Base-by-base conservation (phyloP, 2,888 invertebrate species). In the Apeira syringaria region DNA sequence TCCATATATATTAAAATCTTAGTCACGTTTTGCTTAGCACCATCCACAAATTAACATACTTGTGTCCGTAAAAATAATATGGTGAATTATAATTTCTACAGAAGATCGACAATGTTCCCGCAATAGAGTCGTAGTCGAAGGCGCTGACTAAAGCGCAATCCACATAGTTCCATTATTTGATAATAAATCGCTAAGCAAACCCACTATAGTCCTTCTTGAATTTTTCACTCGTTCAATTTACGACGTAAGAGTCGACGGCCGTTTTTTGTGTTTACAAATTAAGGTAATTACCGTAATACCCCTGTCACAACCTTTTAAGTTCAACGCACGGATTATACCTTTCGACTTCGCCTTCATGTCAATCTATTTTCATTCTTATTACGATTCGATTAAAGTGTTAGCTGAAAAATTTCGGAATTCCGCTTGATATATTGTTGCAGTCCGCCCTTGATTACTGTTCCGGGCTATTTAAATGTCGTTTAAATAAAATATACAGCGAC, bases 301-400 rank as follows among this genome's bases (percentile, higher is more conserved):
- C 68, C 80, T 80, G 83, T 83, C 85, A 82, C 81, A 83, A 80
- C 83, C 83, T 84, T 85, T 82, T 85, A 82, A 82, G 84, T 85
- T 87, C 84, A 85, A 80, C 71, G 82, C 66, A 71, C 85, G 82
- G 74, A 65, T 78, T 77, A 76, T 66, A 63, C 58, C 60, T 57
- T 56, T 35, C 31, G 7, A 59, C 58, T 55, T 64, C 53, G 52
- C 58, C 56, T 61, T 64, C 55, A 47, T 34, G 46, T 47, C 35
- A 43, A 36, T 53, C 54, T 48, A 75, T 65, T 68, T 54, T 80
- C 64, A 59, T 50, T 59, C 80, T 78, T 80, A 77, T 75, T 65
- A 40, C 61, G 39, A 56, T 37, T 45, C 13, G 33, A 49, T 70
- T 73, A 75, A 75, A 74, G 66, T 64, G 56, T 74, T 70, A 67